Percentiles rank a stretch among this genome's conserved stretches.
phyloP scores from a whole-genome alignment of 1,140 invertebrate genomes.

The Temnothorax curvispinosus region DNA sequence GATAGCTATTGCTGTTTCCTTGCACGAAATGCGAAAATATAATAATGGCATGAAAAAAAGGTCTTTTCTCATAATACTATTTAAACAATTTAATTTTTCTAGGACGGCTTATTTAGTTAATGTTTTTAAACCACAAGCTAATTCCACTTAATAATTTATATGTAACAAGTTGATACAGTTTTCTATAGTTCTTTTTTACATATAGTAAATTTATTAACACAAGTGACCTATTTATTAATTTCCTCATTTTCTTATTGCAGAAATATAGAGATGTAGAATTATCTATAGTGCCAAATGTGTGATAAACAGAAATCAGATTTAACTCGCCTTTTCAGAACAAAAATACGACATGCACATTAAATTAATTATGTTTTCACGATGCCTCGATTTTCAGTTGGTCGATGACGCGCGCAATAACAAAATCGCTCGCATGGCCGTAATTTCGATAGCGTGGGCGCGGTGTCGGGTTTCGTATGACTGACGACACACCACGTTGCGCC shows the following conservation, averaged over 20 bases:
- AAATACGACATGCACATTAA: neutral
- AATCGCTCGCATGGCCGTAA: constrained; percentile 23
- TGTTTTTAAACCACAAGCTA: neutral
- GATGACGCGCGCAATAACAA: neutral
- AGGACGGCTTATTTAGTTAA: neutral
- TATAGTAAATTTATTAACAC: neutral
- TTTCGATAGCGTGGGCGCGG: constrained; percentile 5
- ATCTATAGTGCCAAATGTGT: neutral
- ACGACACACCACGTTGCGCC: constrained; percentile 9
- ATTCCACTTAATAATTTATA: neutral
- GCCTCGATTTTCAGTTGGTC: neutral
- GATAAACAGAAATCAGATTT: neutral
- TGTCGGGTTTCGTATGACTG: constrained; percentile 25
- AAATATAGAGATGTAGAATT: neutral
- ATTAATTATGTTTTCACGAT: neutral
- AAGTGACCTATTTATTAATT: neutral
- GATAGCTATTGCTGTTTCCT: neutral
- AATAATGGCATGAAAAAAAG: neutral
- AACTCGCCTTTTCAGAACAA: neutral
- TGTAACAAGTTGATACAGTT: neutral
- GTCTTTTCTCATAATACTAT: neutral
- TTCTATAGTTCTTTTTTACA: neutral
- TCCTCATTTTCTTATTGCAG: neutral
- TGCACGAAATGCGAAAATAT: neutral
- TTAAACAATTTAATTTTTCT: neutral